These are phyloP conservation scores for Riparia riparia DNA, from an alignment of 2,113 vertebrate genomes.

Conservation along the genomic window DNA sequence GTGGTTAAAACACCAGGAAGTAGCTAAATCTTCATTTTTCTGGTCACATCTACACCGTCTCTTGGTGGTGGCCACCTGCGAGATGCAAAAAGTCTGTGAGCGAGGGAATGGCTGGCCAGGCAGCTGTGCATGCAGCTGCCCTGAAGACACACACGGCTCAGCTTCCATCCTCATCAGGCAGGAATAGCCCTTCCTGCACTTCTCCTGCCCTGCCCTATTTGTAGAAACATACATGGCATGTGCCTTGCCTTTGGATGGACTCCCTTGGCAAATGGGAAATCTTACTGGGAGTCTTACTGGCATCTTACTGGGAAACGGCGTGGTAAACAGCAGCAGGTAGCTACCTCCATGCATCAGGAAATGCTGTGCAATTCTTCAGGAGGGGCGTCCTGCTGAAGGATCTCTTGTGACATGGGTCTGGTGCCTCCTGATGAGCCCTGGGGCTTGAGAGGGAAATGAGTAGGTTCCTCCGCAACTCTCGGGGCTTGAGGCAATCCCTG, in stretches of 20 bases:
- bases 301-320: not conserved
- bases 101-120: accelerated
- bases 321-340: not conserved
- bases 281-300: not conserved
- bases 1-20: not conserved
- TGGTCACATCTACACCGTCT: not conserved
- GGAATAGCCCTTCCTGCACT: not conserved
- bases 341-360: not conserved
- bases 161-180: not conserved
- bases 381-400: not conserved
- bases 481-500: accelerated
- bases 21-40: not conserved
- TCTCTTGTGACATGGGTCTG: not conserved
- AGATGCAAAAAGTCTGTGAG: not conserved
- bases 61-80: not conserved
- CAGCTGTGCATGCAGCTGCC: not conserved
- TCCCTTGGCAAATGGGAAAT: not conserved
- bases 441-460: not conserved
- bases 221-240: not conserved
- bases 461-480: not conserved
- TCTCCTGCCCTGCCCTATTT: not conserved
- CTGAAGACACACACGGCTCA: not conserved
- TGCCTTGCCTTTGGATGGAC: not conserved
- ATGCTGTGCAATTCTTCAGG: not conserved
- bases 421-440: not conserved